A percentile compares a stretch with the other conserved stretches of the same genome.
Conservation (phyloP, 2,113 vertebrate species). For the Hemiprocne comata region DNA sequence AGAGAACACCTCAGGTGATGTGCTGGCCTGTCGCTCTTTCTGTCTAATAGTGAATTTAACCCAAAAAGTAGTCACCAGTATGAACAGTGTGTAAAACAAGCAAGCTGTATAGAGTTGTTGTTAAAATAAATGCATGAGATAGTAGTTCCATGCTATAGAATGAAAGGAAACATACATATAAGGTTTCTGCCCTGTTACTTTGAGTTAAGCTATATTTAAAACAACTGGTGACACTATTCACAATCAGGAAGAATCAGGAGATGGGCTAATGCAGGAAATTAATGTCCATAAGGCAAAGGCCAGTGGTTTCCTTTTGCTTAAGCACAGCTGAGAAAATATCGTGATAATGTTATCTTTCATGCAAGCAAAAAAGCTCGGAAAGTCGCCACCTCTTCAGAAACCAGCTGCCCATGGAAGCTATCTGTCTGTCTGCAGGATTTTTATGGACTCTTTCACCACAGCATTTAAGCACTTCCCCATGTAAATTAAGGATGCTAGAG, state of each 20-base stretch:
- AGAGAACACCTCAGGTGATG: not conserved
- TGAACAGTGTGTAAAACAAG: not conserved
- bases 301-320: constrained; percentile 20
- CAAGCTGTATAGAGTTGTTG: not conserved
- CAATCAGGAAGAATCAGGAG: not conserved
- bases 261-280: not conserved
- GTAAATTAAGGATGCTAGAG: not conserved
- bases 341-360: not conserved
- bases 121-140: not conserved
- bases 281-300: not conserved
- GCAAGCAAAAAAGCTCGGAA: not conserved
- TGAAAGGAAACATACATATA: not conserved
- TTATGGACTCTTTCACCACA: not conserved
- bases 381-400: not conserved
- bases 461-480: not conserved
- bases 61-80: not conserved
- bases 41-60: not conserved
- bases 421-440: constrained; percentile 1
- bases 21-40: not conserved
- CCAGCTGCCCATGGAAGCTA: not conserved
- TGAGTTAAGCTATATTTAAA: not conserved
- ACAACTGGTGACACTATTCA: not conserved
- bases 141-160: not conserved
- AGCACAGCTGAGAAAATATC: constrained; percentile 49
- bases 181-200: not conserved